Conservation (phyloP, 2,113 vertebrate genomes). For the Sceloporus undulatus region DNA sequence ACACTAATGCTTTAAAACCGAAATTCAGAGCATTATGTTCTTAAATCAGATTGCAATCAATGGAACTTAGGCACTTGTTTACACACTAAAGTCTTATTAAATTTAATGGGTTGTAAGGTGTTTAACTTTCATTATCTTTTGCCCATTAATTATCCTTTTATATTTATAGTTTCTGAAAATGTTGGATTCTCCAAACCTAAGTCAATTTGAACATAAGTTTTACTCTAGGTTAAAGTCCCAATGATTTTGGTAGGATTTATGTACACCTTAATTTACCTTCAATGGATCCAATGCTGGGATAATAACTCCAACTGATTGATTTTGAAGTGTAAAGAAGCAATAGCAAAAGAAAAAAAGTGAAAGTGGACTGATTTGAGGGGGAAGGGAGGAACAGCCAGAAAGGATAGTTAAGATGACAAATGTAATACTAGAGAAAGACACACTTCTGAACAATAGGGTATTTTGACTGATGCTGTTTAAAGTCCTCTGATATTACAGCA, state of each 20-base stretch:
- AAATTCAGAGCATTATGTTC: background rate
- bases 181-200: background rate
- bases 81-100: background rate
- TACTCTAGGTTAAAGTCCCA: background rate
- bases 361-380: background rate
- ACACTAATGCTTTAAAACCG: background rate
- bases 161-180: background rate
- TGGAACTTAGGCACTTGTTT: background rate
- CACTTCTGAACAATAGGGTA: constrained; percentile 36
- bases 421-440: background rate
- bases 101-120: background rate
- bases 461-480: constrained; percentile 41
- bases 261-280: background rate
- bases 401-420: background rate
- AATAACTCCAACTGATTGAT: background rate
- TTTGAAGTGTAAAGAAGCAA: background rate
- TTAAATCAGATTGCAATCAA: background rate
- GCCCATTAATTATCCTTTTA: background rate
- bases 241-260: background rate
- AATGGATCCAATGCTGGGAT: too few relatives aligned
- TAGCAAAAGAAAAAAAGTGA: background rate
- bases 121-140: background rate
- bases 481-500: constrained; percentile 1
- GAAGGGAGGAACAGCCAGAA: background rate
- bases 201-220: background rate